Percentiles rank a stretch among this genome's conserved stretches.
phyloP scores from a whole-genome alignment of 2,888 invertebrate species.

The Galerucella pusilla region DNA sequence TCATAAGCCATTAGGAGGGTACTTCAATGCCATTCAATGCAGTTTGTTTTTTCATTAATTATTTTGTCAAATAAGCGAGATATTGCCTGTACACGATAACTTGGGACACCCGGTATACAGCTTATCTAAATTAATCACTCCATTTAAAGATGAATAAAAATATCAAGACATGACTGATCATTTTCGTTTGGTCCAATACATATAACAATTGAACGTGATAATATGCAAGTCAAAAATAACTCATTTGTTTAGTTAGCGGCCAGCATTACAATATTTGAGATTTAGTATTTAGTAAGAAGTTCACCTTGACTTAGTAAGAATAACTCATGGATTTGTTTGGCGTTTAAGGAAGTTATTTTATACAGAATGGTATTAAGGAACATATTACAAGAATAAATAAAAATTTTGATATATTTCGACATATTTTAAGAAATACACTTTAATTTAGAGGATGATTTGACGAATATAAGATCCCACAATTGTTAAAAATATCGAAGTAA shows the following conservation, averaged over 20 bases:
- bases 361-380: background rate
- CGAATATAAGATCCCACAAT: too few species aligned
- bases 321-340: background rate
- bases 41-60: too few species aligned
- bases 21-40: too few species aligned
- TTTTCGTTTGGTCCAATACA: background rate
- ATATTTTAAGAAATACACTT: background rate
- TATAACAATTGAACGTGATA: background rate
- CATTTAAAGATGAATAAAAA: background rate
- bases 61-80: too few species aligned
- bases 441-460: too few species aligned
- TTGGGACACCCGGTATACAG: too few species aligned
- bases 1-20: too few species aligned
- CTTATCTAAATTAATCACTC: background rate
- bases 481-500: too few species aligned
- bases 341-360: background rate
- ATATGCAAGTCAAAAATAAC: background rate
- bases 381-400: background rate
- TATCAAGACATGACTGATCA: background rate
- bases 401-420: background rate
- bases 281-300: constrained; percentile 17
- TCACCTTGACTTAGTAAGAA: constrained; percentile 28
- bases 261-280: background rate
- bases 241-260: background rate
- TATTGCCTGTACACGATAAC: too few species aligned